These are phyloP conservation scores for Leptothorax acervorum DNA, from an alignment of 2,888 invertebrate species.

Conservation along the genomic window DNA sequence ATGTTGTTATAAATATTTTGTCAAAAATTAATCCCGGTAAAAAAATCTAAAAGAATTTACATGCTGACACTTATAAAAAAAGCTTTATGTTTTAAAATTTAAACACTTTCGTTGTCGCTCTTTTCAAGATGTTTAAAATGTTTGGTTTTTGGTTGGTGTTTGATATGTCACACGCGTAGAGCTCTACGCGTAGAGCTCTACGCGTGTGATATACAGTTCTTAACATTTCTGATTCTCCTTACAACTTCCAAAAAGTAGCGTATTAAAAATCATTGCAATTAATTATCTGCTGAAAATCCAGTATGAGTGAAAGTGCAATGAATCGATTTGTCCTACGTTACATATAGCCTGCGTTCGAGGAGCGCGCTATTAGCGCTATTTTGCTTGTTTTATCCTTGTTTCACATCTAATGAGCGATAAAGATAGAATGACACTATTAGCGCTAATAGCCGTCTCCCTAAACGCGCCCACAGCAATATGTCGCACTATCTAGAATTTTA, in stretches of 20 bases:
- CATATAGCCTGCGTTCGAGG: too few relatives aligned
- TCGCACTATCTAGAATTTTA: background rate
- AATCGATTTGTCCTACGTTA: conserved; percentile 13
- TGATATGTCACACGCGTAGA: too few relatives aligned
- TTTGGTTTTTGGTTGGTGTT: too few relatives aligned
- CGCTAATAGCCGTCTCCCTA: too few relatives aligned
- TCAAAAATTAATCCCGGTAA: background rate
- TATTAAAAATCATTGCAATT: background rate
- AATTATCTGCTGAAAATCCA: background rate
- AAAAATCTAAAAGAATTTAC: background rate
- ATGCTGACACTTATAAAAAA: background rate
- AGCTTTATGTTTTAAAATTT: background rate
- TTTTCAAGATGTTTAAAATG: too few relatives aligned
- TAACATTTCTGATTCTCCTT: background rate
- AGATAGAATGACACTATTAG: too few relatives aligned
- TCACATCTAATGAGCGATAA: too few relatives aligned
- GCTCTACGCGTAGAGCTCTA: too few relatives aligned
- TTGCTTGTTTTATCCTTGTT: too few relatives aligned
- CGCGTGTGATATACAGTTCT: background rate
- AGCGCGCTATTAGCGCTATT: too few relatives aligned
- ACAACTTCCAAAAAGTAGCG: background rate
- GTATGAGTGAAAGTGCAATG: background rate
- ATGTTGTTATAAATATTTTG: too few relatives aligned
- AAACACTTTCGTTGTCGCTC: too few relatives aligned
- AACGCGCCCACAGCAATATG: background rate